Conservation (phyloP, 2,888 invertebrate species). For the Epinotia bilunana region DNA sequence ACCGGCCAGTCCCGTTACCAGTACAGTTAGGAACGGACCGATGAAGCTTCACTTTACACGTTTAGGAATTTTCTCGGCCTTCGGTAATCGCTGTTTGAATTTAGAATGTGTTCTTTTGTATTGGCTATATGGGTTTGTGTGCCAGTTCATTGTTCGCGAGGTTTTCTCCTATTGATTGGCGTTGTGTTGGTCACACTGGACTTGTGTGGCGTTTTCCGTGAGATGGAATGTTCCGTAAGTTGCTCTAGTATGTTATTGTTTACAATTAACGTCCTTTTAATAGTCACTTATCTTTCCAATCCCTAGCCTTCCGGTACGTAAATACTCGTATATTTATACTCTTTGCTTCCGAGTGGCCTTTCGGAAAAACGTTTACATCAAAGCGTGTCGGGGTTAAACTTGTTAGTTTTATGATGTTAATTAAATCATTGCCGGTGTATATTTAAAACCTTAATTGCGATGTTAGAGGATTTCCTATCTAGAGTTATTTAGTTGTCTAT, state of each 20-base stretch:
- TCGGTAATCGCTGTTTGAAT: constrained; percentile 51
- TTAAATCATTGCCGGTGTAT: constrained; percentile 19
- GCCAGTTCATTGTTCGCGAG: constrained; percentile 34
- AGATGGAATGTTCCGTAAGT: neutral
- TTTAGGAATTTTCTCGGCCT: constrained; percentile 51
- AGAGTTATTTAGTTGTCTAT: neutral
- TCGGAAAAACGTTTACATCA: neutral
- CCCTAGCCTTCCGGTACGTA: constrained; percentile 12
- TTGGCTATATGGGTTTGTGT: constrained; percentile 57
- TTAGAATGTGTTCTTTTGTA: constrained; percentile 57
- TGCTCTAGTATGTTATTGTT: constrained; percentile 11
- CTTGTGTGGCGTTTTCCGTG: constrained; percentile 5
- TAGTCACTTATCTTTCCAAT: constrained; percentile 10
- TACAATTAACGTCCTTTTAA: constrained; percentile 15
- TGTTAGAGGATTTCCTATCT: constrained; percentile 33
- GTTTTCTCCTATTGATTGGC: constrained; percentile 27
- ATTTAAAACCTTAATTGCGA: constrained; percentile 22
- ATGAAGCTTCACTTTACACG: constrained; percentile 29
- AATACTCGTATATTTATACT: too few relatives aligned
- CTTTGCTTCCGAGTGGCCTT: constrained; percentile 9
- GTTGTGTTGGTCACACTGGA: constrained; percentile 20
- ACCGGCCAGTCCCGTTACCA: constrained; percentile 29
- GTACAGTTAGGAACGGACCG: constrained; percentile 39
- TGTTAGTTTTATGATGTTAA: constrained; percentile 29
- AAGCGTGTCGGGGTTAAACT: constrained; percentile 27